Conservation (phyloP, 2,113 vertebrate species). For the Dendropsophus ebraccatus region DNA sequence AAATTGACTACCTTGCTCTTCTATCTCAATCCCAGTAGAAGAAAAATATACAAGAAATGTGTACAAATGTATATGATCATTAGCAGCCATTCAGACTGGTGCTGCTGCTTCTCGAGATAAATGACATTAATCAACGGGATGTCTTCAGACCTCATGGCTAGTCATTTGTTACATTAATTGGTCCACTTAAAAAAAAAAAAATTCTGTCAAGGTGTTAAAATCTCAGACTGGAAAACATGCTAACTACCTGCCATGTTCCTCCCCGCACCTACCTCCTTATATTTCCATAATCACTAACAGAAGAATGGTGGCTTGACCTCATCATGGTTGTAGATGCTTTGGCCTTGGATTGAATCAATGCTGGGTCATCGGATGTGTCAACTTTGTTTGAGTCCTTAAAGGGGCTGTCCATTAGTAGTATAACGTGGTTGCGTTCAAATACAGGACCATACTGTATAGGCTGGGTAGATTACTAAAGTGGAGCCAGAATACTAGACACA, state of each 20-base stretch:
- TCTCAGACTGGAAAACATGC: constrained; percentile 69
- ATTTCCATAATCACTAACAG: constrained; percentile 75
- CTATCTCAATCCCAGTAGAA: constrained; percentile 58
- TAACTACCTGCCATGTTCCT: constrained; percentile 73
- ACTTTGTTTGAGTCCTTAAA: too few relatives aligned
- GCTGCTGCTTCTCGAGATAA: constrained; percentile 77
- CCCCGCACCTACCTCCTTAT: constrained; percentile 63
- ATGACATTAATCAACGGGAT: constrained; percentile 84
- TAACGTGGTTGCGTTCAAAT: neutral
- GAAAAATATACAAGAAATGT: constrained; percentile 64
- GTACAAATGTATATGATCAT: constrained; percentile 76
- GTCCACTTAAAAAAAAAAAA: constrained; percentile 76
- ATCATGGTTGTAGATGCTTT: constrained; percentile 46
- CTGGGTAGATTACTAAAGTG: too few relatives aligned
- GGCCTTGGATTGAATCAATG: neutral
- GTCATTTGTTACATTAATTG: constrained; percentile 85
- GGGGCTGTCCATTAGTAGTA: neutral
- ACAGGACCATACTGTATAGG: neutral
- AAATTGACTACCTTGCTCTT: constrained; percentile 34
- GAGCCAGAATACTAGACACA: too few relatives aligned
- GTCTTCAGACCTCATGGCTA: constrained; percentile 82
- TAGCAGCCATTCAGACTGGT: constrained; percentile 73
- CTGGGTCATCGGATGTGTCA: neutral
- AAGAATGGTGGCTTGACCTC: constrained; percentile 46
- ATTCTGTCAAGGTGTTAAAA: constrained; percentile 70